Evolutionary conservation across 2,888 invertebrate species (phyloP), one percentile per base, ranked within the genome.

Genomic region (Ommatoiulus sabulosus): DNA sequence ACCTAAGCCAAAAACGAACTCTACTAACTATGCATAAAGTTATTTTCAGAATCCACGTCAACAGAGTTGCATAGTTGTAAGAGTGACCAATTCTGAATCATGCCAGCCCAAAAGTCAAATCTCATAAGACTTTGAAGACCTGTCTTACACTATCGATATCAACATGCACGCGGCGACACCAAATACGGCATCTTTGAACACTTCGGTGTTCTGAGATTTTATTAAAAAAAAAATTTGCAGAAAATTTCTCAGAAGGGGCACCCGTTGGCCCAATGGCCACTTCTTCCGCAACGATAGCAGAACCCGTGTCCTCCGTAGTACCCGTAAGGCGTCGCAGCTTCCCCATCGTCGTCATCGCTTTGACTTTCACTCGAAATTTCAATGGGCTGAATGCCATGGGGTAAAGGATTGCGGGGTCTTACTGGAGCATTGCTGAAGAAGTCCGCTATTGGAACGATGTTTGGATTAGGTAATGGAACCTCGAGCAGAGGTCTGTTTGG

Each of bases 261-360:
- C 80, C 91, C 92, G 91, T 90, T 92, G 85, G 91, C 91, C 92
- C 92, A 92, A 90, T 91, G 92, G 87, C 92, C 92, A 90, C 91
- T 90, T 43, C 89, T 57, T 87, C 92, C 92, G 91, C 92, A 92
- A 80, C 86, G 91, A 89, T 90, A 92, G 89, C 92, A 92, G 87
- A 90, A 87, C 7, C 92, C 92, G 90, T 91, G 91, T 87, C 92
- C 92, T 80, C 92, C 92, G 91, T 90, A 92, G 88, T 91, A 92
- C 5, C 90, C 91, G 10, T 87, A 90, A 6, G 92, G 92, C 24
- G 91, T 80, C 4, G 93, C 93, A 88, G 92, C 91, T 91, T 93
- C 92, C 35, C 88, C 89, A 15, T 80, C 89, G 35, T 88, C 88
- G 20, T 84, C 89, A 46, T 86, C 86, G 44, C 89, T 90, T 63